Evolutionary conservation across 2,888 invertebrate genomes (phyloP), one percentile per base, ranked within the genome.

Genomic region (Brenthis ino): DNA sequence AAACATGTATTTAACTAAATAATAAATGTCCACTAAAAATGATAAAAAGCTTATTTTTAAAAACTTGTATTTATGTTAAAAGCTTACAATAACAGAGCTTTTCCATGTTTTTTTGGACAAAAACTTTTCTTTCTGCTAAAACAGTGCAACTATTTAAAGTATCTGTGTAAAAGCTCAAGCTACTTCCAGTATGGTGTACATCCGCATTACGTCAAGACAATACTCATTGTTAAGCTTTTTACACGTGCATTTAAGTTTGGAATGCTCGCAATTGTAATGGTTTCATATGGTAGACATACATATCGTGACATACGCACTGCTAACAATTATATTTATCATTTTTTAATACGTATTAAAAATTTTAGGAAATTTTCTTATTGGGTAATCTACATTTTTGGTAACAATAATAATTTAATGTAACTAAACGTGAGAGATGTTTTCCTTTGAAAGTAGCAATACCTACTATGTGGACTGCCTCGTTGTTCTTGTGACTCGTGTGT

Each of bases 221-320:
- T 82, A 74, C 76, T 72, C 80, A 84, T 84, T 85, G 85, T 83
- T 79, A 75, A 67, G 70, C 74, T 78, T 82, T 82, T 81, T 70
- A 68, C 79, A 57, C 64, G 57, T 75, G 72, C 71, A 70, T 73
- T 74, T 65, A 65, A 65, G 72, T 66, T 61, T 64, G 55, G 65
- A 70, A 70, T 68, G 70, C 65, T 65, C 24, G 51, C 64, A 65
- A 5, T 60, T 50, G 60, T 60, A 60, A 60, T 50, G n/a, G 48
- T 50, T 50, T 58, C 48, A 48, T 60, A 60, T n/a, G 48, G 60
- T 60, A 50, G 50, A 33, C 48, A 28, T 28, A 28, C 28, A 48
- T 58, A 58, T 48, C 47, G 20, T n/a, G 8, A 58, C 11, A 33
- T 50, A 33, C 48, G 50, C 33, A 60, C 1, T 60, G 50, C 50